Percentiles rank a stretch among this genome's conserved stretches.
These are phyloP conservation scores for Clinocottus analis DNA, from an alignment of 2,113 vertebrate species.

Conservation along the genomic window DNA sequence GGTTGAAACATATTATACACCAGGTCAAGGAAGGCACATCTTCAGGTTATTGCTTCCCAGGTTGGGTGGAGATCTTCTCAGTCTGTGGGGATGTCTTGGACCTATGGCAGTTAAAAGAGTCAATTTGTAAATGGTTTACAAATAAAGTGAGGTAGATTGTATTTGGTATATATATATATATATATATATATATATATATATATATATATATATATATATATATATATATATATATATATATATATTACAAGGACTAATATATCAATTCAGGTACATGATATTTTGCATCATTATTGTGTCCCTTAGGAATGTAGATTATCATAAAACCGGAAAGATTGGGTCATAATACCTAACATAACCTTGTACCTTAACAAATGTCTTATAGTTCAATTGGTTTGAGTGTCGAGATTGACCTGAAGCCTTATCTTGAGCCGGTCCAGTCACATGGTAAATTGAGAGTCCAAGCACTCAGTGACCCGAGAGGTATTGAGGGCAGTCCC, in stretches of 20 bases:
- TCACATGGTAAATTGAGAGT: background rate
- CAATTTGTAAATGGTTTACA: no score
- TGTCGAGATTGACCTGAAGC: background rate
- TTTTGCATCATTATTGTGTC: background rate
- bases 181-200: no score
- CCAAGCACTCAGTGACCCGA: background rate
- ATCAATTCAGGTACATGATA: background rate
- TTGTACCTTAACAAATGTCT: background rate
- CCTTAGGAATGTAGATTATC: background rate
- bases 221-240: background rate
- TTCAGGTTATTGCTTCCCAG: no score
- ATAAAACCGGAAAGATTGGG: background rate
- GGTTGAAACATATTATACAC: no score
- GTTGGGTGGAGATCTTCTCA: no score
- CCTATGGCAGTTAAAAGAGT: no score
- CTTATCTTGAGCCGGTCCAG: background rate
- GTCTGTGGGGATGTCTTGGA: no score
- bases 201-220: no score
- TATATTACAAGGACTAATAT: background rate
- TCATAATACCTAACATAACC: background rate
- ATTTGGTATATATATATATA: no score
- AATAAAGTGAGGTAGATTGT: no score
- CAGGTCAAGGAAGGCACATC: no score
- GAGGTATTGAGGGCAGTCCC: background rate
- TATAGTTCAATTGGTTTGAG: background rate